Conservation (phyloP, 64 coral and sea anemone species). For the Catalaphyllia jardinei region DNA sequence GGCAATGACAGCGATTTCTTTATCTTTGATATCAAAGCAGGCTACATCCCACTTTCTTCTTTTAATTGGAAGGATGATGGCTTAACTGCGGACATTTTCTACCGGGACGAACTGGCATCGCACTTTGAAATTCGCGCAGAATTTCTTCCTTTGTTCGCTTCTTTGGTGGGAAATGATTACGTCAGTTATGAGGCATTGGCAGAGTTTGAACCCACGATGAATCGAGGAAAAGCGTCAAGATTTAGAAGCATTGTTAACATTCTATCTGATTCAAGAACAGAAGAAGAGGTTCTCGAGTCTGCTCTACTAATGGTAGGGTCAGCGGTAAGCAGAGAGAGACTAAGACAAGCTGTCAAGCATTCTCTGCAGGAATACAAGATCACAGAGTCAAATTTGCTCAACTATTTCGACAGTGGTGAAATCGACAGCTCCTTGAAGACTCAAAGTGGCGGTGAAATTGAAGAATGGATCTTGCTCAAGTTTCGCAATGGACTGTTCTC, state of each 20-base stretch:
- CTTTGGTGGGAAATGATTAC: constrained; percentile 80
- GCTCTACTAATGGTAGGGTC: constrained; percentile 34
- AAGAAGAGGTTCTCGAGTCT: constrained; percentile 43
- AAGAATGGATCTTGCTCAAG: constrained; percentile 26
- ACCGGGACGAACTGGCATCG: constrained; percentile 41
- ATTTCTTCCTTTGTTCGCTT: constrained; percentile 76
- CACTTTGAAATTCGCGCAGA: constrained; percentile 58
- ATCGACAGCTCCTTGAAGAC: constrained; percentile 36
- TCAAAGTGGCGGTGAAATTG: constrained; percentile 3
- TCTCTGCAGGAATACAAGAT: constrained; percentile 66
- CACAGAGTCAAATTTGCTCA: constrained; percentile 28
- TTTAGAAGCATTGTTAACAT: constrained; percentile 44
- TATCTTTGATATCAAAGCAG: constrained; percentile 73
- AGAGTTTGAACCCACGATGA: constrained; percentile 45
- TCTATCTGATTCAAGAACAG: constrained; percentile 6
- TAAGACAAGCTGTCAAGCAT: constrained; percentile 33
- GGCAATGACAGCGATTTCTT: constrained; percentile 91
- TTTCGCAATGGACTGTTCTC: constrained; percentile 68
- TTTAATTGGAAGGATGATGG: constrained; percentile 32
- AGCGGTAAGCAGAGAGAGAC: neutral
- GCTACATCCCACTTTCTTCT: constrained; percentile 68
- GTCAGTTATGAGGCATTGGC: constrained; percentile 26
- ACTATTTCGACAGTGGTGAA: constrained; percentile 23
- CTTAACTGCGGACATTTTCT: constrained; percentile 53
- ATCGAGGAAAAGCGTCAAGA: constrained; percentile 14